These are phyloP conservation scores for Austrolebias charrua DNA, from an alignment of 2,797 vertebrate species.

Conservation along the genomic window DNA sequence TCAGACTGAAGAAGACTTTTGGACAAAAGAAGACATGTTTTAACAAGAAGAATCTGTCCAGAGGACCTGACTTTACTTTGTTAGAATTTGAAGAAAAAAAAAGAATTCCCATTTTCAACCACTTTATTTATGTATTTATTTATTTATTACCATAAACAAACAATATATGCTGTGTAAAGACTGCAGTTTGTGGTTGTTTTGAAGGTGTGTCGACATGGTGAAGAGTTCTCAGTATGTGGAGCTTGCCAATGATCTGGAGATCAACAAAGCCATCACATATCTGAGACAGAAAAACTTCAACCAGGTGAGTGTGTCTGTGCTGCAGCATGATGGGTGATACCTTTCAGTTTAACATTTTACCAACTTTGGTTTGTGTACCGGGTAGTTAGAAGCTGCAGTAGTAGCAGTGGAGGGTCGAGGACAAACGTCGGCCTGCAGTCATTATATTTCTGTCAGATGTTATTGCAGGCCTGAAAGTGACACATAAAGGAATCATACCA, in stretches of 20 bases:
- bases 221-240: constrained; percentile 94
- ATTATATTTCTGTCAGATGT: background rate
- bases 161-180: background rate
- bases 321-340: background rate
- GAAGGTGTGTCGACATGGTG: constrained; percentile 96
- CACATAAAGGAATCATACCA: too few species aligned
- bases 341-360: constrained; percentile 2
- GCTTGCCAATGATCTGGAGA: constrained; percentile 95
- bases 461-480: background rate
- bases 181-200: background rate
- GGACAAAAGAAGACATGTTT: too few species aligned
- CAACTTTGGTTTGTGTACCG: background rate
- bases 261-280: constrained; percentile 97
- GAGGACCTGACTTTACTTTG: too few species aligned
- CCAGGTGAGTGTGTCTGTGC: constrained; percentile 81
- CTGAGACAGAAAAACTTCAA: constrained; percentile 93
- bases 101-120: too few species aligned
- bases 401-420: background rate
- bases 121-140: too few species aligned
- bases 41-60: too few species aligned
- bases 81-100: too few species aligned
- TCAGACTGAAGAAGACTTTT: too few species aligned
- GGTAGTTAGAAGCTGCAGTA: background rate
- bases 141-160: background rate
- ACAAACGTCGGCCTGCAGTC: background rate